Evolutionary conservation across 2,113 vertebrate genomes (phyloP), one percentile per base, ranked within the genome.

Genomic region (Sapayoa aenigma): DNA sequence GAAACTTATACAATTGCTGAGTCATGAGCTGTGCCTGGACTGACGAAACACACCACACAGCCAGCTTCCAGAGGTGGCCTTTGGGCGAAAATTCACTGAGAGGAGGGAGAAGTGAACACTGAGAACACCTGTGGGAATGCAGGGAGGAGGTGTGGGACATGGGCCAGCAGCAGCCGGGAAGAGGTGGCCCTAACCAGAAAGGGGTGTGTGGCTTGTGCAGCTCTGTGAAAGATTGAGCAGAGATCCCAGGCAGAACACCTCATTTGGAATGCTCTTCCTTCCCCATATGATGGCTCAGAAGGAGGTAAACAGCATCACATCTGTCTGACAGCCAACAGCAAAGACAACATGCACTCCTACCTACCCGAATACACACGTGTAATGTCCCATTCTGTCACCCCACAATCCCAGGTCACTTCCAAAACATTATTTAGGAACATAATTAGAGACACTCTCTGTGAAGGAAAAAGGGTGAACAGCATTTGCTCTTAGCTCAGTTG

Each of bases 1-100:
- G 35, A 81, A 96, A 94, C 93, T 82, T 6, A 69, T 60, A 88
- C 85, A 56, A 30, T 58, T 62, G 88, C 90, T 95, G 92, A 96
- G 75, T 94, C 96, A 96, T 67, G 41, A 90, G 69, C 92, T 71
- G 50, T 1, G 15, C 81, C 24, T 71, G 78, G n/a, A 56, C 44
- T 95, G 94, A 88, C 7, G 77, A 84, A 91, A 91, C 66, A 14
- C 56, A 44, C 35, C 37, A 9, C 27, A 12, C 27, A 31, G 80
- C 21, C 89, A 81, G n/a, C 76, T 88, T 81, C 58, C 73, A 74
- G 92, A 77, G 86, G 35, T 90, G 92, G 94, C 87, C 90, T 83
- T 78, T 74, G 83, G 92, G 92, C 73, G 89, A 65, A 90, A 77
- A 94, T 90, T 59, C 80, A 3, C 68, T 55, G 60, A 76, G 39